Conservation (phyloP, 2,888 invertebrate species). For the Agrotis segetum region DNA sequence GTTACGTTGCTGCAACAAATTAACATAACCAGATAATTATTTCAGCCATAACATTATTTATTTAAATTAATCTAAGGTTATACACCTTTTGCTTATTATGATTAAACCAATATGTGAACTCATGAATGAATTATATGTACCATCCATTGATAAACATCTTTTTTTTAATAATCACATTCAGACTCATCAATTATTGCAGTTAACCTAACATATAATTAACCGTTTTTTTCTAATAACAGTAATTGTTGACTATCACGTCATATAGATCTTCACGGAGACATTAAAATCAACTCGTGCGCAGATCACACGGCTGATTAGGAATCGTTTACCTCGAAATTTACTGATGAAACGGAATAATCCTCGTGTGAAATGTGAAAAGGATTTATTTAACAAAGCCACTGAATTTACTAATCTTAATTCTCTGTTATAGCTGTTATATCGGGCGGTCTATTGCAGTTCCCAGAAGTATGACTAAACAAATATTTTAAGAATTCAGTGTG, state of each 20-base stretch:
- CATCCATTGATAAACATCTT: neutral
- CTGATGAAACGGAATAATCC: conserved; percentile 25
- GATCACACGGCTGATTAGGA: conserved; percentile 39
- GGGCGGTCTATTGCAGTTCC: conserved; percentile 43
- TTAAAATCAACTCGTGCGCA: conserved; percentile 33
- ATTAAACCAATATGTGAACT: no score
- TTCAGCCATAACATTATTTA: no score
- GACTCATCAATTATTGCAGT: conserved; percentile 10
- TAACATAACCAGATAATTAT: no score
- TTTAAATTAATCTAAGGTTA: no score
- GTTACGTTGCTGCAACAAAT: no score
- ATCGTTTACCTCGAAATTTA: conserved; percentile 8
- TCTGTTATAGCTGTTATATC: conserved; percentile 18
- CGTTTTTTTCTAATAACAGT: conserved; percentile 45
- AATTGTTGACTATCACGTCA: conserved; percentile 26
- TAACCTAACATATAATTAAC: conserved; percentile 21
- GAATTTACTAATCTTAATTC: conserved; percentile 37
- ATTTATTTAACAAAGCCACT: conserved; percentile 33
- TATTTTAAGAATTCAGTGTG: conserved; percentile 57
- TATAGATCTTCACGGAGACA: conserved; percentile 15
- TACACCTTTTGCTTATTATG: neutral
- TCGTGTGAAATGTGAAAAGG: conserved; percentile 1
- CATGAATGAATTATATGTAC: conserved; percentile 3
- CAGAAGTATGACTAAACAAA: conserved; percentile 56
- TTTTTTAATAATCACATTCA: conserved; percentile 6